Evolutionary conservation across 2,797 vertebrate genomes (phyloP), one percentile per base, ranked within the genome.

Genomic region (Sphaeramia orbicularis): DNA sequence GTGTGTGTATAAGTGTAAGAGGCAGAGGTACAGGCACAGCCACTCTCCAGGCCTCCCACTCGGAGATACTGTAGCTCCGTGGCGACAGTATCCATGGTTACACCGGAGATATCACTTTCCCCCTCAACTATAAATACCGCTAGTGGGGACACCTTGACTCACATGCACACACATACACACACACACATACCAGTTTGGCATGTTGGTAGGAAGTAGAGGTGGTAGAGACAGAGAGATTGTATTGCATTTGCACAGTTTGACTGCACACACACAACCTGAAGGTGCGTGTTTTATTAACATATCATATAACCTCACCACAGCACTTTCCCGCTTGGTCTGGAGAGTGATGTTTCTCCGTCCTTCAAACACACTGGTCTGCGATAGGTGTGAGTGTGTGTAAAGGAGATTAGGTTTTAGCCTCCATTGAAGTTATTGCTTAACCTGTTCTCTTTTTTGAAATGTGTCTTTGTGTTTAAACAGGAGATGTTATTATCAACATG

Each of bases 21-120:
- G 71, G 68, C 24, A 53, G 55, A 66, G 71, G 70, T 57, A 76
- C 53, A 76, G 63, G 45, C 64, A 76, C 85, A 74, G 78, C 58
- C 80, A 75, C 84, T 83, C 81, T 85, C 71, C 50, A 80, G 74
- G 63, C 82, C 90, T 90, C 90, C 88, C 86, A 86, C 89, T 88
- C 78, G 45, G 65, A 83, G 83, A 88, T 86, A 87, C 76, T 78
- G 84, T 87, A 86, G 83, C 89, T 90, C 90, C 75, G 77, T 93
- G 88, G 92, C 73, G 89, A 93, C 92, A 80, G 94, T 95, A 93
- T 90, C 93, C 93, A 94, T 94, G 93, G 94, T 92, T 93, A 95
- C 93, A 85, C 88, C 78, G 61, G 90, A 93, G 92, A 91, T 93
- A 94, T 94, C 91, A 84, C 90, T 93, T 94, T 91, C 84, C 88